Conservation (phyloP, 2,113 vertebrate genomes). For the Lucifuga dentata region DNA sequence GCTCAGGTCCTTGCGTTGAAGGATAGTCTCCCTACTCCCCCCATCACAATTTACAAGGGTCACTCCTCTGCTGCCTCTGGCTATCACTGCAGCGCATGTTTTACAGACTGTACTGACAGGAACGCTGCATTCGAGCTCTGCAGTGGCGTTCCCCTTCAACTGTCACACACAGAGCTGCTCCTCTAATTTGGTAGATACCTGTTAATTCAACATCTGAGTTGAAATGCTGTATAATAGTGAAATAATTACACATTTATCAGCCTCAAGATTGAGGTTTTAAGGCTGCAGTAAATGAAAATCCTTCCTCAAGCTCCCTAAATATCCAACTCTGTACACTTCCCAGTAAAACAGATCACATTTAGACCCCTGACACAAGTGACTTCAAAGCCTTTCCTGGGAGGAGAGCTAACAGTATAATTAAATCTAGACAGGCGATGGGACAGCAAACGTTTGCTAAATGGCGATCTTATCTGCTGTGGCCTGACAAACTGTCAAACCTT, state of each 20-base stretch:
- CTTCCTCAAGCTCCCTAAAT: conserved; percentile 30
- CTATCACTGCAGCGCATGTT: conserved; percentile 42
- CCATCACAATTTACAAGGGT: conserved; percentile 40
- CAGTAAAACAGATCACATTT: conserved; percentile 42
- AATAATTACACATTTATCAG: conserved; percentile 29
- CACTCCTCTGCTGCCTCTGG: conserved; percentile 45
- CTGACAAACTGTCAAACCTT: conserved; percentile 69
- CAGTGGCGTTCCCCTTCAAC: conserved; percentile 6
- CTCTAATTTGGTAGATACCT: neutral
- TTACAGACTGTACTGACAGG: conserved; percentile 41
- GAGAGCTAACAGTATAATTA: conserved; percentile 73
- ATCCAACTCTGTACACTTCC: conserved; percentile 15
- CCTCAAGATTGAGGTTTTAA: conserved; percentile 35
- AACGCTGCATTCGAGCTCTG: conserved; percentile 26
- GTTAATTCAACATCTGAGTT: conserved; percentile 30
- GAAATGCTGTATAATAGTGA: conserved; percentile 17
- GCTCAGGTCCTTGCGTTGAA: conserved; percentile 34
- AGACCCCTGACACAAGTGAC: conserved; percentile 54
- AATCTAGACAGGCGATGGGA: conserved; percentile 67
- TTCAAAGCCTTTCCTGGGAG: conserved; percentile 57
- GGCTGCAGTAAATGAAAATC: conserved; percentile 15
- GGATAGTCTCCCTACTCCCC: conserved; percentile 24
- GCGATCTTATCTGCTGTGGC: conserved; percentile 68
- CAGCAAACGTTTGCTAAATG: conserved; percentile 69
- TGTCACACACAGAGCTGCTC: conserved; percentile 1